A percentile compares a stretch with the other conserved stretches of the same genome.
Conservation (phyloP, 2,113 vertebrate genomes). For the Peromyscus californicus region DNA sequence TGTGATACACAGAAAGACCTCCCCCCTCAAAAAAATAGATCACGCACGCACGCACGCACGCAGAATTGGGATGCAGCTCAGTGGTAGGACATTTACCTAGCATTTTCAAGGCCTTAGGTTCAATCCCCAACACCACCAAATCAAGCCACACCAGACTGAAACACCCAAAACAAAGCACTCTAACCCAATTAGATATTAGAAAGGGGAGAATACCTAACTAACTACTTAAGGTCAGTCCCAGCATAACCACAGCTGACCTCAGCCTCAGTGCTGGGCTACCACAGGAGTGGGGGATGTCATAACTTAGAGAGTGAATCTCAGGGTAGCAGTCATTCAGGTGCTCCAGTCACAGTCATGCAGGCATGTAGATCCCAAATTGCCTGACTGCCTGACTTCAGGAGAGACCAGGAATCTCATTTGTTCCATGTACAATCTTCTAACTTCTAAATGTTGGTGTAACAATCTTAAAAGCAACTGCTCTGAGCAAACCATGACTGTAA, state of each 20-base stretch:
- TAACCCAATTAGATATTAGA: not conserved
- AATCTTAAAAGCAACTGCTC: not conserved
- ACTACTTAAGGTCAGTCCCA: not conserved
- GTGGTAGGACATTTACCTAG: not conserved
- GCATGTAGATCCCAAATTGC: not conserved
- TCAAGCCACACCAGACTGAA: not conserved
- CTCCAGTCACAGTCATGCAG: accelerated
- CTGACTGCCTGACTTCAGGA: not conserved
- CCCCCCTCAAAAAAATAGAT: not conserved
- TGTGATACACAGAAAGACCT: not conserved
- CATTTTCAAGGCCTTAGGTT: not conserved
- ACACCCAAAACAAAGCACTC: not conserved
- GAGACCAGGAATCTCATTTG: not conserved
- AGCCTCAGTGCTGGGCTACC: not conserved
- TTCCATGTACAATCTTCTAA: not conserved
- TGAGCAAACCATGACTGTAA: not conserved
- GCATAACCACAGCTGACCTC: not conserved
- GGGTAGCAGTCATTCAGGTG: too few species aligned
- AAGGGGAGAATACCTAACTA: not conserved
- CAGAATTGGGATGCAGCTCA: not conserved
- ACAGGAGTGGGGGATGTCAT: accelerated
- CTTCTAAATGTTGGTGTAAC: not conserved
- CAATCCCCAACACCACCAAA: not conserved
- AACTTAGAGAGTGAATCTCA: accelerated
- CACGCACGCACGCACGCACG: not conserved